A percentile compares a stretch with the other conserved stretches of the same genome.
Conservation (phyloP, 2,113 vertebrate species). For the Gallinago media region DNA sequence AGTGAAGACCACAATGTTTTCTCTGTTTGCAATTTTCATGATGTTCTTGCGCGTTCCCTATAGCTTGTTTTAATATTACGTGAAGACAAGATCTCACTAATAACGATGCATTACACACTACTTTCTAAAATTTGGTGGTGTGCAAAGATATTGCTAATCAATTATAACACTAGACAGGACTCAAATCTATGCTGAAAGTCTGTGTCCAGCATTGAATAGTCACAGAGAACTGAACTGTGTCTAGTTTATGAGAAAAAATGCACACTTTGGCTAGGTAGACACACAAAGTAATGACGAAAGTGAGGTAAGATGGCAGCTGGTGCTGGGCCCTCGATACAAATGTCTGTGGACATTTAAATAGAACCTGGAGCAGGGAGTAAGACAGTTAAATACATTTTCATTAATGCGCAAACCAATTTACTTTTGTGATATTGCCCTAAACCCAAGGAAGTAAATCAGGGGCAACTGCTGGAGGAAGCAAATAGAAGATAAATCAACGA, state of each 20-base stretch:
- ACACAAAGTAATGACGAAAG: neutral
- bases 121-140: neutral
- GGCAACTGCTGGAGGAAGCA: neutral
- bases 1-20: neutral
- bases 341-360: neutral
- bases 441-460: neutral
- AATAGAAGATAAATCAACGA: slow-evolving; percentile 16
- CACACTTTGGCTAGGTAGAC: neutral
- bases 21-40: neutral
- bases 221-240: neutral
- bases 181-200: neutral
- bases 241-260: neutral
- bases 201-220: neutral
- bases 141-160: neutral
- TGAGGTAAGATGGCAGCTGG: neutral
- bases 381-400: neutral
- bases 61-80: neutral
- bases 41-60: neutral
- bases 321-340: neutral
- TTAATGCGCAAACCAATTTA: neutral
- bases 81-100: neutral
- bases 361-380: neutral
- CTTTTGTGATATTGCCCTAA: slow-evolving; percentile 10
- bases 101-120: neutral
- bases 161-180: neutral